Evolutionary conservation across 2,888 invertebrate species (phyloP).

Genomic region (Drosophila cyrtoloma): DNA sequence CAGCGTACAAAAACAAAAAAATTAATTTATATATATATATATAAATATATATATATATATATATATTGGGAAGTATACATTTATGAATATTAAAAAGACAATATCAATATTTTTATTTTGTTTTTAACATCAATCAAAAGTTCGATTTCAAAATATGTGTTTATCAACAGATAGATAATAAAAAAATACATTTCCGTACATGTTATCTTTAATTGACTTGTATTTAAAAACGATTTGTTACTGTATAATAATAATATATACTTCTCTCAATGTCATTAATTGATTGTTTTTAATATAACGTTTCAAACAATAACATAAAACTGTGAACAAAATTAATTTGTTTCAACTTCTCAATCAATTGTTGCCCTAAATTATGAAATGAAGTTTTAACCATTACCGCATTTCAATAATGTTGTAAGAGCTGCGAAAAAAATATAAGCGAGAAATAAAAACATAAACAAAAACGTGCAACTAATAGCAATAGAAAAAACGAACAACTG

Average conservation of each 20-base stretch:
- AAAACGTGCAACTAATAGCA: constrained; percentile 60
- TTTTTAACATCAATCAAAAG: not conserved
- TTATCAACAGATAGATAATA: not conserved
- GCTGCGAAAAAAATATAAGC: constrained; percentile 26
- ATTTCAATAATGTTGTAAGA: constrained; percentile 13
- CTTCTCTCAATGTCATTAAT: not conserved
- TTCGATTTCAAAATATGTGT: not conserved
- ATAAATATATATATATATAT: too few species aligned
- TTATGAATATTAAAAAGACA: too few species aligned
- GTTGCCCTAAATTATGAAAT: not conserved
- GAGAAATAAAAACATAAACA: constrained; percentile 33
- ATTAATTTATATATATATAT: not conserved
- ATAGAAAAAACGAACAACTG: constrained; percentile 37
- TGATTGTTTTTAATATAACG: not conserved
- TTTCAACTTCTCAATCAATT: not conserved
- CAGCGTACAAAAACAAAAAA: not conserved
- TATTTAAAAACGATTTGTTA: not conserved
- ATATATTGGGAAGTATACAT: too few species aligned
- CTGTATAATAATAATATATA: not conserved
- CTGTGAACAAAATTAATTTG: not conserved
- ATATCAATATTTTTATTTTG: not conserved
- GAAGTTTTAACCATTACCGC: not conserved
- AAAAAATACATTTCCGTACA: too few species aligned
- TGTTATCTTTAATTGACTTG: not conserved
- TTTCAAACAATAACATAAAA: not conserved